Percentiles rank a stretch among this genome's conserved stretches.
Evolutionary conservation across 2,888 invertebrate genomes (phyloP).

Genomic region (Tenthredo notha): DNA sequence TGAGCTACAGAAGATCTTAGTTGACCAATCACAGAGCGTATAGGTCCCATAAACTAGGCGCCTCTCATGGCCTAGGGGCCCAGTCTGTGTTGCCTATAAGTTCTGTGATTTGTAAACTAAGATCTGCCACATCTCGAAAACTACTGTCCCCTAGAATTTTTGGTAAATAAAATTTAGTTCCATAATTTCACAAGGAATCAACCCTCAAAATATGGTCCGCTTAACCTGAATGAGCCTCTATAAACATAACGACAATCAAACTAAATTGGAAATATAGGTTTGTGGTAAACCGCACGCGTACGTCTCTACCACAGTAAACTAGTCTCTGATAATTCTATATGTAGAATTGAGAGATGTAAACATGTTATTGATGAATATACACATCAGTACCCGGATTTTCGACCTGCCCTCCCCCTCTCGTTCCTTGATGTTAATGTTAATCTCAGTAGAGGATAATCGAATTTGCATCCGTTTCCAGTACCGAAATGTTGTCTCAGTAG

Average conservation of each 20-base stretch:
- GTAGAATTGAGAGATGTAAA: not conserved
- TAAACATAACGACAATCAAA: not conserved
- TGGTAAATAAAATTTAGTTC: too few relatives aligned
- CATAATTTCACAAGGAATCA: too few relatives aligned
- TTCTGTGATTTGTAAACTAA: too few relatives aligned
- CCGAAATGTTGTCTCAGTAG: conserved; percentile 14
- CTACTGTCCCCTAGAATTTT: too few relatives aligned
- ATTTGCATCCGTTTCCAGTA: not conserved
- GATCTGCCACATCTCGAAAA: too few relatives aligned
- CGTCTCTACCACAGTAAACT: not conserved
- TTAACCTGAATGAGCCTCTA: not conserved
- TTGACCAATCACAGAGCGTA: too few relatives aligned
- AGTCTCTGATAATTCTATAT: not conserved
- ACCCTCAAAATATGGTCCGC: too few relatives aligned
- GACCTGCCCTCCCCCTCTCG: not conserved
- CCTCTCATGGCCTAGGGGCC: too few relatives aligned
- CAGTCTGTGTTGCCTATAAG: too few relatives aligned
- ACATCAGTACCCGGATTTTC: not conserved
- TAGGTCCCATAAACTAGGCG: too few relatives aligned
- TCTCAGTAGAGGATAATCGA: not conserved
- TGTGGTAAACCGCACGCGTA: not conserved
- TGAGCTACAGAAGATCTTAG: too few relatives aligned
- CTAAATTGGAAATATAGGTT: not conserved
- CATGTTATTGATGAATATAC: not conserved
- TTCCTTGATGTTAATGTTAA: not conserved